Evolutionary conservation across 92 coral and sea anemone species (phyloP).

Genomic region (Hydrozoanthus gracilis): DNA sequence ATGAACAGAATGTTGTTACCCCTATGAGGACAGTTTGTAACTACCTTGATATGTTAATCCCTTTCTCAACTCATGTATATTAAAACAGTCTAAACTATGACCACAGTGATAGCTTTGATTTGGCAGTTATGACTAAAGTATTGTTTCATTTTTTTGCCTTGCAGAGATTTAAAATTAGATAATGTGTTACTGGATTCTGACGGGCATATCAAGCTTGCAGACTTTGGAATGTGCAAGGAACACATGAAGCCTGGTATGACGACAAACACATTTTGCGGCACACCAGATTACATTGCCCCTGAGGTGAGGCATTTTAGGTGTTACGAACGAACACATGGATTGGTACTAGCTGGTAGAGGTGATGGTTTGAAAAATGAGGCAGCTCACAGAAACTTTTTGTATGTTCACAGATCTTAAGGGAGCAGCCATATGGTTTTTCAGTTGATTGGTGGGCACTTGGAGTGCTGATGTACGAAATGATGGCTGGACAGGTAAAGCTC

Average conservation of each 20-base stretch:
- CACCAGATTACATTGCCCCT: slow-evolving; percentile 98
- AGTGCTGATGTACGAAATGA: slow-evolving; percentile 98
- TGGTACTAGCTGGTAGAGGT: background rate
- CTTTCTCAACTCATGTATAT: no score
- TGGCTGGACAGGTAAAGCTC: slow-evolving; percentile 94
- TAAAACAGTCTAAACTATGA: no score
- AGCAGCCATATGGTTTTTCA: slow-evolving; percentile 94
- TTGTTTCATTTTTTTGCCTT: background rate
- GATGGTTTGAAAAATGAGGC: background rate
- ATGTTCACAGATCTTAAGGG: slow-evolving; percentile 77
- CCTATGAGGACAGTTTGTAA: no score
- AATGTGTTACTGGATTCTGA: slow-evolving; percentile 92
- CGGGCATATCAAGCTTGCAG: slow-evolving; percentile 94
- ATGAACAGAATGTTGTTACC: no score
- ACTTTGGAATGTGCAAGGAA: slow-evolving; percentile 98
- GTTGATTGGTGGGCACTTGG: slow-evolving; percentile 99
- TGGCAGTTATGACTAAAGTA: no score
- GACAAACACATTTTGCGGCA: slow-evolving; percentile 95
- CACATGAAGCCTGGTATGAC: slow-evolving; percentile 79
- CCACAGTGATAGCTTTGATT: no score
- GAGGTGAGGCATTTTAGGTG: slow-evolving; percentile 71
- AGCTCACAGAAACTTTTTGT: background rate
- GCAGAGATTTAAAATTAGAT: slow-evolving; percentile 96
- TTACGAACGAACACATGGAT: background rate
- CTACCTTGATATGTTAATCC: no score